phyloP scores from a whole-genome alignment of 2,797 vertebrate species.

The Paguma larvata region DNA sequence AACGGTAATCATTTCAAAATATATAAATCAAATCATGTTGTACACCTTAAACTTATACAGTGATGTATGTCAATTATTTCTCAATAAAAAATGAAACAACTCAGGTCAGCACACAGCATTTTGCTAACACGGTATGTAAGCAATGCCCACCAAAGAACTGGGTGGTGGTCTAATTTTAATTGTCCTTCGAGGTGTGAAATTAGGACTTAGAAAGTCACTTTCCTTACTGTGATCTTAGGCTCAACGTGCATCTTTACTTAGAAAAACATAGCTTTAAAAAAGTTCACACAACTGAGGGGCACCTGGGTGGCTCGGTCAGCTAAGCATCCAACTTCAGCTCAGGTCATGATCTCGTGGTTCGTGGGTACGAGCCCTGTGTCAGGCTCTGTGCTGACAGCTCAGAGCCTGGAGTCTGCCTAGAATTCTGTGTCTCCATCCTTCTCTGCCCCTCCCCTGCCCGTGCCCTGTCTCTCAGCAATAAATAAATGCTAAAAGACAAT shows the following conservation, averaged over 20 bases:
- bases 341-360: too few species aligned
- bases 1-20: not conserved
- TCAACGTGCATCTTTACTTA: not conserved
- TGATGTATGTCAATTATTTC: not conserved
- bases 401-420: too few species aligned
- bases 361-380: fast-evolving
- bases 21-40: not conserved
- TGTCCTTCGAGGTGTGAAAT: not conserved
- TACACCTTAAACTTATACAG: not conserved
- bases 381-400: too few species aligned
- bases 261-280: not conserved
- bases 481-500: too few species aligned
- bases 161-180: not conserved
- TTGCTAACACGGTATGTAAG: not conserved
- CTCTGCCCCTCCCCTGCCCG: too few species aligned
- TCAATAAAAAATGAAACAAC: not conserved
- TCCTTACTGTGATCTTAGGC: not conserved
- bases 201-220: not conserved
- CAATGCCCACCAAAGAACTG: not conserved
- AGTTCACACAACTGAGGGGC: not conserved
- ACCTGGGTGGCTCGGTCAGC: too few species aligned
- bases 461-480: too few species aligned
- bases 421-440: too few species aligned
- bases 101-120: not conserved
- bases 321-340: too few species aligned